phyloP scores from a whole-genome alignment of 2,113 vertebrate species.

The Cricetomys ansorgei region DNA sequence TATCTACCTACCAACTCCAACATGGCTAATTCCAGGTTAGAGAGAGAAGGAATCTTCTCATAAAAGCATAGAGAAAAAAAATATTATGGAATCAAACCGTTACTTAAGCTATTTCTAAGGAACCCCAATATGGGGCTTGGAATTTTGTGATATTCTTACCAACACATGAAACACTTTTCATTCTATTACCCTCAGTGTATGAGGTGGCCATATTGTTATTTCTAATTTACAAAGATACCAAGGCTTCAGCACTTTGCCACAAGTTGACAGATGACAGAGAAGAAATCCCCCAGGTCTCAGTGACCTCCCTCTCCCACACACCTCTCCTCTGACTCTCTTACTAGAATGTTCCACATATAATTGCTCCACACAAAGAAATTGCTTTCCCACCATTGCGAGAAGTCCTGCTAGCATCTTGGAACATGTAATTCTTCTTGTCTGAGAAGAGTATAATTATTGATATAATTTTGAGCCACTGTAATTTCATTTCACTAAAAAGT shows the following conservation, averaged over 20 bases:
- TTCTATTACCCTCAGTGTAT: background rate
- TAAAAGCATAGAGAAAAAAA: background rate
- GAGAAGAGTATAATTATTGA: slow-evolving; percentile 68
- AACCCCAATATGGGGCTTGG: background rate
- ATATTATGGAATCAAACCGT: background rate
- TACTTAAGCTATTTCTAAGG: background rate
- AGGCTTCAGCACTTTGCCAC: background rate
- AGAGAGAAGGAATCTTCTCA: background rate
- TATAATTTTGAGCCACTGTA: slow-evolving; percentile 59
- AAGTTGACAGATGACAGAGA: background rate
- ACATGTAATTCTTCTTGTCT: slow-evolving; percentile 30
- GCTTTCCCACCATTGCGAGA: slow-evolving; percentile 34
- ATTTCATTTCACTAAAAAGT: slow-evolving; percentile 67
- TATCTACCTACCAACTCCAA: background rate
- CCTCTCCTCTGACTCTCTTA: background rate
- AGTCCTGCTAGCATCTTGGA: slow-evolving; percentile 72
- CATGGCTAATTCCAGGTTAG: background rate
- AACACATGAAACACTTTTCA: background rate
- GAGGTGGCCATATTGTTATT: background rate
- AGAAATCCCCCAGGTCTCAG: background rate
- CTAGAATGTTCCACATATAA: slow-evolving; percentile 12
- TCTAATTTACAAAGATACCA: background rate
- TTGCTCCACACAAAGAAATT: slow-evolving; percentile 61
- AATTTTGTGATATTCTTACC: background rate
- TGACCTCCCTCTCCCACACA: background rate